Base-by-base conservation (phyloP, 2,888 invertebrate species). In the Napeogenes inachia region DNA sequence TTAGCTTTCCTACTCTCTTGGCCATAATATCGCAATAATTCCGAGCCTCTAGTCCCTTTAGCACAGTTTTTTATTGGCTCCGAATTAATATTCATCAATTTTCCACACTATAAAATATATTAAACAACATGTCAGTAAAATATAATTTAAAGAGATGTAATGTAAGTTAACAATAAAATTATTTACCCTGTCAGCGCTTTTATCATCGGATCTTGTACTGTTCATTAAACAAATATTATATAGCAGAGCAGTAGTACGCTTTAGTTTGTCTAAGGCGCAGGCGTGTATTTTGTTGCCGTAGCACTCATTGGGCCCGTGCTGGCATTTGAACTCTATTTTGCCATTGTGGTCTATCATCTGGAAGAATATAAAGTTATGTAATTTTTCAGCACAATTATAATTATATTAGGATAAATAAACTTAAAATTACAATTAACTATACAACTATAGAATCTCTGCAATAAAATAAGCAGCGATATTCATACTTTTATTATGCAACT, bases 201-300 rank as follows among this genome's bases (percentile, higher is more conserved):
- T 55, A 32, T 73, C 71, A 13, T 71, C 66, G 2, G 73, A 73
- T 10, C 70, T 68, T 6, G 33, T 55, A 5, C 6, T 8, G 8
- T 67, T 66, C 71, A 95, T 94, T 94, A 95, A 94, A 73, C 95
- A 95, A 2, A 92, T 85, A 55, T 95, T 91, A 73, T 94, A 93
- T 71, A 93, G 84, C 6, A 95, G 75, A 56, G 92, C 91, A 47
- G 84, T 73, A 2, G 91, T 84, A 76, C 94, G 92, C 56, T 84
- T 78, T 12, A 95, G 81, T n/a, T 89, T 74, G 69, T 94, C 91
- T 56, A 94, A 91, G 0, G 93, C 92, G 79, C 96, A 96, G 0
- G 95, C 94, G 78, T 97, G 96, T 62, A 96, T 91, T 72, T 92
- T 95, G 80, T 97, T 96, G 0, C 94, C 96, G 70, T 93, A 91